Base-by-base conservation (phyloP, 2,888 invertebrate genomes). In the Sarcophaga variegata region DNA sequence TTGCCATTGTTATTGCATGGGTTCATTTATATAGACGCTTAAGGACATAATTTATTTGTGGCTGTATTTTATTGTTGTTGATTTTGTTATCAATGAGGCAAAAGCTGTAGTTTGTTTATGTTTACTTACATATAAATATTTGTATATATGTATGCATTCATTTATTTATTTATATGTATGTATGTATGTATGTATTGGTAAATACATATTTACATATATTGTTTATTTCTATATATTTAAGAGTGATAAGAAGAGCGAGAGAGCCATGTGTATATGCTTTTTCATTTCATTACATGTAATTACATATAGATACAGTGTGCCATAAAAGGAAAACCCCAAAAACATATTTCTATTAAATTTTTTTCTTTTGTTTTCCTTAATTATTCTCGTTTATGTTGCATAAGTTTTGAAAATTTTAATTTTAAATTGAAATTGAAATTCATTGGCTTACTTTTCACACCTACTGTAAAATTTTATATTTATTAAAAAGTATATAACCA, bases 61-160 rank as follows among this genome's bases (percentile, higher is more conserved):
- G 88, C 91, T 90, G 91, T 89, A 89, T 91, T 91, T 91, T 91
- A 91, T 91, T 91, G 91, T 91, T 90, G 90, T 90, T 90, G 90
- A 89, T 89, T 80, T 80, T 85, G 85, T 80, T 85, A 80, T 87
- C 87, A 87, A 87, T 79, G 78, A 81, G 79, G 87, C 84, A 79
- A 81, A 75, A 81, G 81, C 81, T 82, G 62, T 63, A 71, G 64
- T 62, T 59, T 83, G 60, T 76, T 70, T 69, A 27, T 78, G 60
- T 75, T 78, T 54, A 54, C 17, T 54, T 78, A 69, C 17, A 63
- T 72, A 22, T 25, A 11, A 77, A 54, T 20, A 20, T 81, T 69
- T 70, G 25, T 81, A 45, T 54, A 47, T 67, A 62, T 69, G 60
- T 74, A 45, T 74, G 49, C 69, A 59, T 77, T 20, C 60, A 67